phyloP scores from a whole-genome alignment of 2,113 vertebrate species.

The Halichoerus grypus region DNA sequence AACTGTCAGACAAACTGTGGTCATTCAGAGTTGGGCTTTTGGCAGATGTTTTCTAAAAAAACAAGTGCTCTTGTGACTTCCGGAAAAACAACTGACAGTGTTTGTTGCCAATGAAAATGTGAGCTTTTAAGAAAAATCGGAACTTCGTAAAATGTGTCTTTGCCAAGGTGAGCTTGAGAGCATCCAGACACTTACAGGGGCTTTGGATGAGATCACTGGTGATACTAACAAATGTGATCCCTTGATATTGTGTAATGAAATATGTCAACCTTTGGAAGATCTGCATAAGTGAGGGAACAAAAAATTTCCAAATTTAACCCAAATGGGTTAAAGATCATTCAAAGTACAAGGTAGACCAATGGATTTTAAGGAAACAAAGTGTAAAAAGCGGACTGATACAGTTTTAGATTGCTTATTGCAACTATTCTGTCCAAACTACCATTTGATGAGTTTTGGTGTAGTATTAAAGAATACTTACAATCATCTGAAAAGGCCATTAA shows the following conservation, averaged over 20 bases:
- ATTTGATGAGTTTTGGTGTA: not conserved
- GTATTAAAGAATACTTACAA: slow-evolving; percentile 10
- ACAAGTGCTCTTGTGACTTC: not conserved
- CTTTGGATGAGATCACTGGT: not conserved
- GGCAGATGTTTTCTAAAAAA: not conserved
- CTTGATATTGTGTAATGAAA: not conserved
- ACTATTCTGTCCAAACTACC: not conserved
- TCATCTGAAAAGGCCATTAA: slow-evolving; percentile 2
- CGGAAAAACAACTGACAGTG: not conserved
- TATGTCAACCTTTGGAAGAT: not conserved
- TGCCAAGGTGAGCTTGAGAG: not conserved
- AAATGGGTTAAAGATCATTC: not conserved
- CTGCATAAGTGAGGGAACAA: not conserved
- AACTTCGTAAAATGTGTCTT: not conserved
- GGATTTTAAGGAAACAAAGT: not conserved
- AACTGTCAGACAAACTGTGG: not conserved
- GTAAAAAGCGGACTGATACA: not conserved
- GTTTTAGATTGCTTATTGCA: not conserved
- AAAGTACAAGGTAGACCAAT: not conserved
- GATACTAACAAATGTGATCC: not conserved
- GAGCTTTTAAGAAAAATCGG: slow-evolving; percentile 40
- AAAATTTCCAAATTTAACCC: not conserved
- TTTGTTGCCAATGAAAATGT: not conserved
- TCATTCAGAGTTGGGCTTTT: not conserved
- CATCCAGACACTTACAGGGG: not conserved